Evolutionary conservation across 2,113 vertebrate genomes (phyloP).

Genomic region (Pleuronectes platessa): DNA sequence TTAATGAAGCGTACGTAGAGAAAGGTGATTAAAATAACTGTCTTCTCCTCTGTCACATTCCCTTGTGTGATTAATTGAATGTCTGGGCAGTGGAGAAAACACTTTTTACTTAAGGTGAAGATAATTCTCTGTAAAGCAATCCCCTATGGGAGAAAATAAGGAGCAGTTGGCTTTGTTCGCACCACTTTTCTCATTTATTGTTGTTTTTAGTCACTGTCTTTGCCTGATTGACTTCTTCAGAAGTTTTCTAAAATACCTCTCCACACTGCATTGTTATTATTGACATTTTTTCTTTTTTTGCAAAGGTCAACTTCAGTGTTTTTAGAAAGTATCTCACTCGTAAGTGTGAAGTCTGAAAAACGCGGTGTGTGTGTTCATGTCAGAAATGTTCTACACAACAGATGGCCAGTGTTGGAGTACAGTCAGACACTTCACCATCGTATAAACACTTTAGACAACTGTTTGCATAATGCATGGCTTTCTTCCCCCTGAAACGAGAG

Average conservation of each 20-base stretch:
- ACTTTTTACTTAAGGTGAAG: not conserved
- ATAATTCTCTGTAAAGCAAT: slow-evolving; percentile 9
- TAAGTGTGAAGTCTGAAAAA: no score
- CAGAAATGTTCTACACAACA: slow-evolving; percentile 47
- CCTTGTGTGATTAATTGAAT: slow-evolving; percentile 36
- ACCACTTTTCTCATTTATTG: not conserved
- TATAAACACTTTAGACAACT: not conserved
- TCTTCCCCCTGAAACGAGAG: not conserved
- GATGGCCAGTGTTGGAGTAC: slow-evolving; percentile 45
- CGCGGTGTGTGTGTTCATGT: slow-evolving; percentile 23
- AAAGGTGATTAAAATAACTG: slow-evolving; percentile 14
- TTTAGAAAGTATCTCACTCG: no score
- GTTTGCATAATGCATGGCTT: slow-evolving; percentile 7
- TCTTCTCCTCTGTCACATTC: slow-evolving; percentile 23
- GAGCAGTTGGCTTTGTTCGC: not conserved
- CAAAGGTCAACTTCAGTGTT: no score
- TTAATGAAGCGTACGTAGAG: slow-evolving; percentile 26
- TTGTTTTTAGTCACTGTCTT: not conserved
- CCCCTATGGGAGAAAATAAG: slow-evolving; percentile 3
- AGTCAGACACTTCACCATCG: slow-evolving; percentile 9
- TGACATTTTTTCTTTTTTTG: no score
- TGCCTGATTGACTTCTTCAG: not conserved
- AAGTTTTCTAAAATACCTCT: not conserved
- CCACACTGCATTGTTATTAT: no score
- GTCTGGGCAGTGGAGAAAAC: not conserved